Evolutionary conservation across 2,113 vertebrate species (phyloP), one percentile per base, ranked within the genome.

Genomic region (Phalacrocorax carbo): DNA sequence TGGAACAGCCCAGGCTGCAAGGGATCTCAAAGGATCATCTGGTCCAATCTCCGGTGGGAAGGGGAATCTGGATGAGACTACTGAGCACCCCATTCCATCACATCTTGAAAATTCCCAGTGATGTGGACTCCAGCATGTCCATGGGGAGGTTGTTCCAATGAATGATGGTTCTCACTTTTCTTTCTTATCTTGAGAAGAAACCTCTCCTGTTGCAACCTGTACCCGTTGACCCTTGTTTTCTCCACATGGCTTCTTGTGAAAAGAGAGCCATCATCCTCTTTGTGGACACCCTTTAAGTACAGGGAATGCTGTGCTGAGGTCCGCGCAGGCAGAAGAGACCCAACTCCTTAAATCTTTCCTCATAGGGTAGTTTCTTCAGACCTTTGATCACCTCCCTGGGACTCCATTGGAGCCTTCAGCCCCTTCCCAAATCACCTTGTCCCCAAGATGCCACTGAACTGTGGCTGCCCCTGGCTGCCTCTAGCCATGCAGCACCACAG

Each of bases 41-140:
- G 30, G 30, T 18, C 57, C n/a, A 78, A 2, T 11, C 30, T 57
- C n/a, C 36, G 32, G 32, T 78, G 65, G 81, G 26, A 72, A 85
- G 29, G 36, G 34, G n/a, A 64, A 25, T 2, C 36, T 51, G 26
- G 27, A 34, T 23, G 12, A 60, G 20, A 25, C 38, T 65, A n/a
- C 5, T 2, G 7, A 66, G 60, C 27, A 46, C 44, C 15, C 38
- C 11, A 15, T 44, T 21, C 42, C 4, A 0, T 29, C 42, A 32
- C 0, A 0, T 38, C 66, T 22, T 29, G 19, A 52, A 58, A 72
- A 11, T 3, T 19, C 25, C 6, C 30, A 32, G 40, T 1, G 1
- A 57, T 13, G 21, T 64, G 42, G 25, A 36, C 29, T 26, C 42
- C 19, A 29, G 27, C 19, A 16, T 0, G 0, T 65, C 9, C 36